A percentile compares a stretch with the other conserved stretches of the same genome.
Conservation (phyloP, 1,140 invertebrate species). For the Cotesia vestalis region DNA sequence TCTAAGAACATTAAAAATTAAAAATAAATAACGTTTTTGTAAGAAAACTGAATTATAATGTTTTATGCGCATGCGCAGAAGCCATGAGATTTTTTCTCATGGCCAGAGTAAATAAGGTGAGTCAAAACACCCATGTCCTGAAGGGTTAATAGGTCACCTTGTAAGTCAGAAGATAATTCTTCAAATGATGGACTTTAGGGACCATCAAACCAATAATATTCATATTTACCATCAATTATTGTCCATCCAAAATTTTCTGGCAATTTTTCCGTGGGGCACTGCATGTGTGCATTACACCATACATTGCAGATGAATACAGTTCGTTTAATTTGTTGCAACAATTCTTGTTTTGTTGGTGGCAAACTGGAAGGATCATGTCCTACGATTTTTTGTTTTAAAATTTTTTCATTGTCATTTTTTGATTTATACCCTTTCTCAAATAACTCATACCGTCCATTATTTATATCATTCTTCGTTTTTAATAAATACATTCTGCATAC, state of each 20-base stretch:
- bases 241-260: slow-evolving; percentile 39
- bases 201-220: slow-evolving; percentile 41
- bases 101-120: too few species aligned
- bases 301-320: slow-evolving; percentile 34
- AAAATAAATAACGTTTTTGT: too few species aligned
- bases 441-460: slow-evolving; percentile 33
- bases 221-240: slow-evolving; percentile 36
- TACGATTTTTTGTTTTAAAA: slow-evolving; percentile 30
- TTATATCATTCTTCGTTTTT: slow-evolving; percentile 41
- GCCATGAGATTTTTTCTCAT: too few species aligned
- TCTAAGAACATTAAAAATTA: too few species aligned
- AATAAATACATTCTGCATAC: slow-evolving; percentile 39
- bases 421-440: too few species aligned
- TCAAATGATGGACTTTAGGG: slow-evolving; percentile 35
- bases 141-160: slow-evolving; percentile 18
- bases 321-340: slow-evolving; percentile 39
- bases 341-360: slow-evolving; percentile 41
- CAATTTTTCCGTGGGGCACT: slow-evolving; percentile 33
- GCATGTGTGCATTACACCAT: slow-evolving; percentile 44
- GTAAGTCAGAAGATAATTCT: slow-evolving; percentile 29
- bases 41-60: too few species aligned
- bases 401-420: neutral
- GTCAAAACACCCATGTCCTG: too few species aligned
- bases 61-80: too few species aligned
- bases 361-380: slow-evolving; percentile 40